Base-by-base conservation (phyloP, 2,113 vertebrate genomes). In the Cololabis saira region DNA sequence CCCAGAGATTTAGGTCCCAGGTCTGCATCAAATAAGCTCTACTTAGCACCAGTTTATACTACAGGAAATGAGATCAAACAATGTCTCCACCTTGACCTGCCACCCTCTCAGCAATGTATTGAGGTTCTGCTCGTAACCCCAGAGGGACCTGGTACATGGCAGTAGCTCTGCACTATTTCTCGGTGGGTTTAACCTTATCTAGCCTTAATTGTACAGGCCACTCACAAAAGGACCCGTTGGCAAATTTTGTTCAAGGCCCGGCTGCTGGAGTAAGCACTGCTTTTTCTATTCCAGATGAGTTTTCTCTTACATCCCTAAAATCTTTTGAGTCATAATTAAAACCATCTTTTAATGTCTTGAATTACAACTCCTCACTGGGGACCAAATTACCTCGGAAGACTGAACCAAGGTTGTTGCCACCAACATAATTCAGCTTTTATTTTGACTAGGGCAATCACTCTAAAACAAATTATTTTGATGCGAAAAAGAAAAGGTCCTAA, bases 241-340 rank as follows among this genome's bases (percentile, higher is more conserved):
- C 48, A 33, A 58, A 30, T 7, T 62, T 53, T 44, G 33, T 22
- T 69, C 48, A 53, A 59, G 21, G 42, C 1, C 48, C 37, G 55
- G 16, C 37, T 65, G 50, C 55, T 55, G 44, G 43, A 40, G 40
- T 18, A 19, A 12, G 9, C 5, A 5, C 33, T 45, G 24, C 5
- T 16, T 71, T 77, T 27, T 11, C 9, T 41, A 13, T 51, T 67
- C 42, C 12, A 5, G 37, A 33, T 52, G 40, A 59, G 9, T 24
- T 64, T 64, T 56, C 18, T 51, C 14, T 30, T 56, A 27, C 48
- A 17, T 16, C 12, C 51, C 49, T 13, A 45, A 58, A 61, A 55
- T 61, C 24, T 9, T 12, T 52, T 51, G n/a, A 45, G 15, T n/a
- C 4, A 45, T 44, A 44, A 44, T 16, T 24, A 60, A 12, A 19